phyloP scores from a whole-genome alignment of 2,113 vertebrate species.

The Tragelaphus strepsiceros region DNA sequence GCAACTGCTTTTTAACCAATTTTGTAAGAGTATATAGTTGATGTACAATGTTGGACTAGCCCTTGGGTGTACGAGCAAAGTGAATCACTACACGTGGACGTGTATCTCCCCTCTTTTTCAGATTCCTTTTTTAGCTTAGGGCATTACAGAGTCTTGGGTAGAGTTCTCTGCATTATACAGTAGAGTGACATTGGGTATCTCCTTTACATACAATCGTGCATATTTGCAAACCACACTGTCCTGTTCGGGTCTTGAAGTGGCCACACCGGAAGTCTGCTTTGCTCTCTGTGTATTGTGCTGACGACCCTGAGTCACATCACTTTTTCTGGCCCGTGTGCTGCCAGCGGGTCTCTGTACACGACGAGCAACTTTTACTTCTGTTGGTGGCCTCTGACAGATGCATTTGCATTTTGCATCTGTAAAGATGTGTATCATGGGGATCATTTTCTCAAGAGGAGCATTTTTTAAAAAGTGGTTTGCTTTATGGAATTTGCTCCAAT shows the following conservation, averaged over 20 bases:
- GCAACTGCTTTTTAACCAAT: rapidly evolving
- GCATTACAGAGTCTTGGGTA: rapidly evolving
- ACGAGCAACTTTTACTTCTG: neutral
- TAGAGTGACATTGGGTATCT: rapidly evolving
- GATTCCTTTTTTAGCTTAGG: neutral
- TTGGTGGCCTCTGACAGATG: rapidly evolving
- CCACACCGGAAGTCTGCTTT: neutral
- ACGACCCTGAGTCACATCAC: rapidly evolving
- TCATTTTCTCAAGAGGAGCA: neutral
- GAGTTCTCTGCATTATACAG: neutral
- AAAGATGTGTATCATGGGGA: neutral
- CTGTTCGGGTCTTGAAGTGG: rapidly evolving
- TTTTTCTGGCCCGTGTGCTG: rapidly evolving
- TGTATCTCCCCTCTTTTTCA: neutral
- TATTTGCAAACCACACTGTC: neutral
- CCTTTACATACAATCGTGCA: rapidly evolving
- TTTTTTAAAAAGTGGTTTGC: neutral
- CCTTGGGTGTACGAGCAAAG: neutral
- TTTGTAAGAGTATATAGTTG: rapidly evolving
- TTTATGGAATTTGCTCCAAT: neutral
- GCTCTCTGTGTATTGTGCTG: rapidly evolving
- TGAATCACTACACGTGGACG: rapidly evolving
- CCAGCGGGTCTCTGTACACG: rapidly evolving
- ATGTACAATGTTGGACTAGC: rapidly evolving
- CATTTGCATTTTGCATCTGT: neutral